Conservation (phyloP, 2,797 vertebrate genomes). For the Aplochiton taeniatus region DNA sequence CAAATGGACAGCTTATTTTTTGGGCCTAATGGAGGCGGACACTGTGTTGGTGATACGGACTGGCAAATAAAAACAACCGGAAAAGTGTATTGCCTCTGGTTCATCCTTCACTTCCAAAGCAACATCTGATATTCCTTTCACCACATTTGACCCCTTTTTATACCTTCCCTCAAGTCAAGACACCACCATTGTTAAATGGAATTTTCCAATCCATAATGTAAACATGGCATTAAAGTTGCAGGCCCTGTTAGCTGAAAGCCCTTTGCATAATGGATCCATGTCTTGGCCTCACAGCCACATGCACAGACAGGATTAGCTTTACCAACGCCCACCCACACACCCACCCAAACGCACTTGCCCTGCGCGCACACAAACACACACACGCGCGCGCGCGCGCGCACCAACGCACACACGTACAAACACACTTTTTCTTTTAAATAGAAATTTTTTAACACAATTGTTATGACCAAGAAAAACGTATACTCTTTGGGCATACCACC, state of each 20-base stretch:
- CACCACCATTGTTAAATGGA: conserved; percentile 17
- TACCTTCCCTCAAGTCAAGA: conserved; percentile 34
- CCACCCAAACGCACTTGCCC: neutral
- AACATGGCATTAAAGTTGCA: conserved; percentile 47
- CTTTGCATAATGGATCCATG: conserved; percentile 36
- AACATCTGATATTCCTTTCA: conserved; percentile 31
- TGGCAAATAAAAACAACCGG: too few species aligned
- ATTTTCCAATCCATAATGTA: conserved; percentile 35
- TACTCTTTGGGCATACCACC: too few species aligned
- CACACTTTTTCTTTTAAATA: too few species aligned
- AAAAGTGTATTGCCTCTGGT: neutral
- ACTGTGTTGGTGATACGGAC: too few species aligned
- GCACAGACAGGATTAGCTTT: conserved; percentile 27
- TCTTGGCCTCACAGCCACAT: conserved; percentile 29
- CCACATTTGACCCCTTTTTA: conserved; percentile 48
- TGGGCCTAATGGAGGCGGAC: too few species aligned
- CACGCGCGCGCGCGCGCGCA: too few species aligned
- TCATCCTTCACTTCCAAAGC: conserved; percentile 17
- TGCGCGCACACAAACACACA: neutral
- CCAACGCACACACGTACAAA: too few species aligned
- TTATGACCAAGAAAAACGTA: too few species aligned
- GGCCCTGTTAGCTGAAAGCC: conserved; percentile 28
- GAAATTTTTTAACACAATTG: too few species aligned
- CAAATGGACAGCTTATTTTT: too few species aligned
- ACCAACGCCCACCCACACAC: conserved; percentile 18